These are phyloP conservation scores for Habrosyne pyritoides DNA, from an alignment of 2,888 invertebrate species.

Conservation along the genomic window DNA sequence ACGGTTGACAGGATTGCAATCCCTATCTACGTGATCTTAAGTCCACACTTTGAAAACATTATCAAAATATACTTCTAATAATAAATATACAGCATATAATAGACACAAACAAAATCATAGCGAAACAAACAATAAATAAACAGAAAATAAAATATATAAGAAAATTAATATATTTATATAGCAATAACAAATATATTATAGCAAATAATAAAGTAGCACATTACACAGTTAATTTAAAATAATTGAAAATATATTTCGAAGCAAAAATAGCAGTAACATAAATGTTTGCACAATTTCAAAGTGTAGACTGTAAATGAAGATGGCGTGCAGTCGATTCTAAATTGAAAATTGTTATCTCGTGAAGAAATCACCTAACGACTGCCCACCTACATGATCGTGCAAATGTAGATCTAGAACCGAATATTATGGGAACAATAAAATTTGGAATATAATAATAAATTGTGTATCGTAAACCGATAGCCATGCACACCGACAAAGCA, in stretches of 20 bases:
- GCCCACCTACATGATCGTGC: conserved; percentile 71
- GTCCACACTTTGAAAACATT: conserved; percentile 74
- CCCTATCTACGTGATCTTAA: conserved; percentile 69
- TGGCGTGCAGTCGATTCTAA: conserved; percentile 69
- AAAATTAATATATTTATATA: conserved; percentile 13
- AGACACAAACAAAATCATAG: conserved; percentile 15
- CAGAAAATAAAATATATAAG: conserved; percentile 11
- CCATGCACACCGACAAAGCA: conserved; percentile 78
- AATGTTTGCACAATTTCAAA: conserved; percentile 56
- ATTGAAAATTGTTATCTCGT: conserved; percentile 29
- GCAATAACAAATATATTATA: conserved; percentile 13
- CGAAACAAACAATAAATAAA: conserved; percentile 6
- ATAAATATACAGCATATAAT: conserved; percentile 9
- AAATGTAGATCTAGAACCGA: conserved; percentile 54
- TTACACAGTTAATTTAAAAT: conserved; percentile 16
- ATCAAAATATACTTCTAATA: conserved; percentile 19
- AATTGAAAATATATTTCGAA: conserved; percentile 5
- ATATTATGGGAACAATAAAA: conserved; percentile 49
- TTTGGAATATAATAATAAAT: conserved; percentile 55
- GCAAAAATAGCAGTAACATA: conserved; percentile 12
- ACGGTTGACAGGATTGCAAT: conserved; percentile 52
- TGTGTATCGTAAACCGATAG: conserved; percentile 60
- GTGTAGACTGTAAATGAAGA: conserved; percentile 67
- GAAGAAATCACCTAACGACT: conserved; percentile 56
- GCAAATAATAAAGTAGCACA: conserved; percentile 15